Base-by-base conservation (phyloP, 53 echinoderm and acorn worm genomes). In the Apostichopus leukothele region DNA sequence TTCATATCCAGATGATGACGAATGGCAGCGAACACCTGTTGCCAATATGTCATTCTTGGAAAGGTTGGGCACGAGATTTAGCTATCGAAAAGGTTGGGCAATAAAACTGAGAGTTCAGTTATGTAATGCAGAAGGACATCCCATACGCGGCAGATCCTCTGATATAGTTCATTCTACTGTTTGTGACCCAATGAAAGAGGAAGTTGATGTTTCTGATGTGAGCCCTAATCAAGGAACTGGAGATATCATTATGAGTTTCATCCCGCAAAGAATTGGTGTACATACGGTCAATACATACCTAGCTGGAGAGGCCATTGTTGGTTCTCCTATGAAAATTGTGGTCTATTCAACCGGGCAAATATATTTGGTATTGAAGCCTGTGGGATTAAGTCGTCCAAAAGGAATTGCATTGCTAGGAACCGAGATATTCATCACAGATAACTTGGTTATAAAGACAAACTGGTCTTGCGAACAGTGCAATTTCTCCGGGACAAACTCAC, bases 41-140 rank as follows among this genome's bases (percentile, higher is more conserved):
- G 81, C 81, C 14, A 7, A 81, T 7, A 79, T 53, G 18, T 51
- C 79, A 53, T 79, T 79, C 18, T 53, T 79, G 52, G 79, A 79
- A 79, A 16, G 13, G 18, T 19, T 71, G 6, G 71, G 71, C 6
- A 81, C 12, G n/a, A n/a, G 18, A 5, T 52, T 22, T 11, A 59
- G 18, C 5, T 39, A 39, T 39, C n/a, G 7, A 12, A 53, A 81
- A 7, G 81, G 81, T 21, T 81, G 55, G 0, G 55, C 57, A 9
- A 9, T 81, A 16, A n/a, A 54, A 18, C 14, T 81, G 60, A 81
- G 23, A 59, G 9, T 81, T 9, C 61, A 67, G 67, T 61, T 60
- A 19, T 50, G 61, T 26, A 39, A 63, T 9, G 14, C 11, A 3
- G 50, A 26, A 16, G 84, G 84, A 6, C 9, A 14, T 3, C 25